phyloP scores from a whole-genome alignment of 64 coral and sea anemone genomes.

The Pachyseris speciosa region DNA sequence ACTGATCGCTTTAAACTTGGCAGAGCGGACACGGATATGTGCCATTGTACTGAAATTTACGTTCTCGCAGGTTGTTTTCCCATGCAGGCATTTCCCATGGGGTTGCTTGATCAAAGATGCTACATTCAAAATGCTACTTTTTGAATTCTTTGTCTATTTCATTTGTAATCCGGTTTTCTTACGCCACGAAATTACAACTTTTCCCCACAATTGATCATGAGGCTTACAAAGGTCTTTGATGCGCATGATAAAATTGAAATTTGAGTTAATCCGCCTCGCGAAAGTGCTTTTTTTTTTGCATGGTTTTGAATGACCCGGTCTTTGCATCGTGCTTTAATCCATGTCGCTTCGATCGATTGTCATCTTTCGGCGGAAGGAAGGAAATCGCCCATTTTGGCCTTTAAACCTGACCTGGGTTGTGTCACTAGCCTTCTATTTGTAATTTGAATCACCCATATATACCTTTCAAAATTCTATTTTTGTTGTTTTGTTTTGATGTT shows the following conservation, averaged over 20 bases:
- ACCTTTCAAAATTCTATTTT: background rate
- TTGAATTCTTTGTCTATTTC: background rate
- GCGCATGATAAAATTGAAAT: background rate
- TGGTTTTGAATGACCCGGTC: background rate
- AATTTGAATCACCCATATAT: background rate
- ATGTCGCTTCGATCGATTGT: background rate
- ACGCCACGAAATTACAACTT: background rate
- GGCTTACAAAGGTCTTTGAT: background rate
- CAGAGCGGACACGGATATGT: background rate
- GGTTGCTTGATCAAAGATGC: background rate
- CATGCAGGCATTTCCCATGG: background rate
- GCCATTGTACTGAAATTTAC: background rate
- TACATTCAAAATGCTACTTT: background rate
- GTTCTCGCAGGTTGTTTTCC: background rate
- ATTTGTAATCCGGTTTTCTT: background rate
- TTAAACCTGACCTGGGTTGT: slow-evolving; percentile 22
- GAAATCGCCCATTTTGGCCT: background rate
- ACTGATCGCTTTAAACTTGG: background rate
- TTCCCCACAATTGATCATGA: background rate
- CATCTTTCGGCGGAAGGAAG: slow-evolving; percentile 6
- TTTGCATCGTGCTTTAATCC: background rate
- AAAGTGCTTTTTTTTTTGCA: background rate
- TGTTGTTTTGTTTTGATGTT: no score
- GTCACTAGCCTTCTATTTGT: background rate
- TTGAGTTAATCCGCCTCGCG: background rate